These are phyloP conservation scores for Riparia riparia DNA, from an alignment of 2,113 vertebrate species.

Conservation along the genomic window DNA sequence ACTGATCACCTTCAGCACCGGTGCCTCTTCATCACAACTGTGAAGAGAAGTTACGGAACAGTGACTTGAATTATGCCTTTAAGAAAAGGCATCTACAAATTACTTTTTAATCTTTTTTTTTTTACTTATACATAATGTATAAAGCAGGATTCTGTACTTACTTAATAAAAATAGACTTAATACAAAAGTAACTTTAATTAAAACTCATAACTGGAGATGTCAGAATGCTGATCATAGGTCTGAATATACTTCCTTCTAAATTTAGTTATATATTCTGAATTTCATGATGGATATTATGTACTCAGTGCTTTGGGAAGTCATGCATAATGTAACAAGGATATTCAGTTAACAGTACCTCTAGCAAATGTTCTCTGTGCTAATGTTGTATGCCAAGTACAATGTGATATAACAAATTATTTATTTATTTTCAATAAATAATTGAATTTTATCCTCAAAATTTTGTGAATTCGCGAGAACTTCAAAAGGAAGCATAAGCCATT, in stretches of 20 bases:
- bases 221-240: conserved; percentile 7
- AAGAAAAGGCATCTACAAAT: not conserved
- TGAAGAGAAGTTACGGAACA: not conserved
- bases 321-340: conserved; percentile 55
- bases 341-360: conserved; percentile 52
- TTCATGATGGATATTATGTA: conserved; percentile 54
- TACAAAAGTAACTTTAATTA: conserved; percentile 54
- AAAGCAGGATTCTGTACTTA: not conserved
- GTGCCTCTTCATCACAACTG: not conserved
- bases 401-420: conserved; percentile 25
- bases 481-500: not conserved
- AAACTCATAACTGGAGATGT: conserved; percentile 33
- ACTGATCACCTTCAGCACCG: not conserved
- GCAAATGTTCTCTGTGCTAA: conserved; percentile 44
- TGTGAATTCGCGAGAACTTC: not conserved
- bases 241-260: conserved; percentile 23
- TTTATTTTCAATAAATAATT: conserved; percentile 28
- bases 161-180: conserved; percentile 41
- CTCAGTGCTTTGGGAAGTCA: conserved; percentile 43
- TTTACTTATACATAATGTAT: not conserved
- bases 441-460: conserved; percentile 24
- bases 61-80: not conserved
- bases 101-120: not conserved
- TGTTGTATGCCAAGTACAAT: conserved; percentile 3
- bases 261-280: conserved; percentile 50